Percentiles rank a stretch among this genome's conserved stretches.
phyloP scores from a whole-genome alignment of 2,797 vertebrate species.

The Erethizon dorsatum region DNA sequence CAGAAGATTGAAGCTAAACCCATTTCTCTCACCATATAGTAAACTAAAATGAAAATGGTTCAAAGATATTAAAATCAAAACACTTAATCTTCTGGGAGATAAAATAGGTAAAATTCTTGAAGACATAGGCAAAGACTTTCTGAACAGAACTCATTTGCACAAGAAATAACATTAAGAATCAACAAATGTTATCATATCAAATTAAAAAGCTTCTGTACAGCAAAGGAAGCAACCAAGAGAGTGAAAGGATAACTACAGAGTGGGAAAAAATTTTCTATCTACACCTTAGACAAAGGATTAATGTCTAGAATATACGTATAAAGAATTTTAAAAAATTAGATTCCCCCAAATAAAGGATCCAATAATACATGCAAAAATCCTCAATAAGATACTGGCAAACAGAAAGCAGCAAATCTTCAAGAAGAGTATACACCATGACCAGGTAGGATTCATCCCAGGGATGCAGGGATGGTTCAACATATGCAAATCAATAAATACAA shows the following conservation, averaged over 20 bases:
- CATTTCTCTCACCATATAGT: neutral
- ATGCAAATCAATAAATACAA: neutral
- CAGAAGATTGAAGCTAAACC: neutral
- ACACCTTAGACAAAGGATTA: neutral
- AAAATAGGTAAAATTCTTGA: neutral
- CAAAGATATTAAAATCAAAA: neutral
- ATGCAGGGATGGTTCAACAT: neutral
- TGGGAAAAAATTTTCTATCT: neutral
- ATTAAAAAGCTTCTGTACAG: neutral
- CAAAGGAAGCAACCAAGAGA: neutral
- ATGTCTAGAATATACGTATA: neutral
- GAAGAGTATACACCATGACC: neutral
- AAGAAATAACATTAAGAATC: neutral
- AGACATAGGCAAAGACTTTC: neutral
- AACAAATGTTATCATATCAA: neutral
- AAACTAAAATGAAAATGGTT: neutral
- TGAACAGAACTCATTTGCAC: neutral
- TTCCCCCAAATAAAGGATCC: neutral
- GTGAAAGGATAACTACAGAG: neutral
- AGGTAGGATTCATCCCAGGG: neutral
- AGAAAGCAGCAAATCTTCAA: neutral
- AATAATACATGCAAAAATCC: neutral
- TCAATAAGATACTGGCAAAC: neutral
- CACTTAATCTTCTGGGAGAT: neutral
- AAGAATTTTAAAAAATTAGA: neutral